phyloP scores from a whole-genome alignment of 2,888 invertebrate species.

The Neoaliturus tenellus region DNA sequence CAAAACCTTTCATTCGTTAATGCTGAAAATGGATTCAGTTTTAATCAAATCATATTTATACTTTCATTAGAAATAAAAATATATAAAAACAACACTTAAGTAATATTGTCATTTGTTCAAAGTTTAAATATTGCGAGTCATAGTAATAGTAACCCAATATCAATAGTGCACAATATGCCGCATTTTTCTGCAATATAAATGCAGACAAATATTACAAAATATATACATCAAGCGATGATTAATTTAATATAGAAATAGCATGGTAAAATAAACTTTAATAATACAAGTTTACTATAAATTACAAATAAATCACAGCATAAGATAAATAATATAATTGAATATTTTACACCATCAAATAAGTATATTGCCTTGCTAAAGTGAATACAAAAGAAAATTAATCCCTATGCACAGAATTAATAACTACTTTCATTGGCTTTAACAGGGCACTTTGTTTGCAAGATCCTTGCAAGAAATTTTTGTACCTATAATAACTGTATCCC shows the following conservation, averaged over 20 bases:
- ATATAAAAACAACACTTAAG: neutral
- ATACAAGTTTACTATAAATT: neutral
- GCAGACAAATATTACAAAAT: conserved; percentile 6
- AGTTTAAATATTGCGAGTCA: conserved; percentile 1
- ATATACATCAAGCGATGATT: neutral
- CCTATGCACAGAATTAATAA: neutral
- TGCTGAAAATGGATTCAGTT: too few species aligned
- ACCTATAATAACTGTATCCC: too few species aligned
- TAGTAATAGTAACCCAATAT: conserved; percentile 7
- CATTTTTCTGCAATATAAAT: too few species aligned
- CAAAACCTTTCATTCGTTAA: too few species aligned
- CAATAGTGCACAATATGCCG: neutral
- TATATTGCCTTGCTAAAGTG: neutral
- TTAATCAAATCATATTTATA: neutral
- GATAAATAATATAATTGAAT: conserved; percentile 14
- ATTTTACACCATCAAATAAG: neutral
- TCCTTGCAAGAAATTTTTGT: too few species aligned
- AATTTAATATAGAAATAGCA: neutral
- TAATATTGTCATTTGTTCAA: conserved; percentile 16
- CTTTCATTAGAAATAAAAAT: conserved; percentile 2
- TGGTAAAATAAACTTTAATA: conserved; percentile 14
- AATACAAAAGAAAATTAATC: neutral
- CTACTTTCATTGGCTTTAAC: neutral
- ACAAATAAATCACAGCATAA: conserved; percentile 32
- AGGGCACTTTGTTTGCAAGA: neutral